Percentiles rank a stretch among this genome's conserved stretches.
These are phyloP conservation scores for Hypsibius dujardini DNA, from an alignment of 1,140 invertebrate genomes.

Conservation along the genomic window DNA sequence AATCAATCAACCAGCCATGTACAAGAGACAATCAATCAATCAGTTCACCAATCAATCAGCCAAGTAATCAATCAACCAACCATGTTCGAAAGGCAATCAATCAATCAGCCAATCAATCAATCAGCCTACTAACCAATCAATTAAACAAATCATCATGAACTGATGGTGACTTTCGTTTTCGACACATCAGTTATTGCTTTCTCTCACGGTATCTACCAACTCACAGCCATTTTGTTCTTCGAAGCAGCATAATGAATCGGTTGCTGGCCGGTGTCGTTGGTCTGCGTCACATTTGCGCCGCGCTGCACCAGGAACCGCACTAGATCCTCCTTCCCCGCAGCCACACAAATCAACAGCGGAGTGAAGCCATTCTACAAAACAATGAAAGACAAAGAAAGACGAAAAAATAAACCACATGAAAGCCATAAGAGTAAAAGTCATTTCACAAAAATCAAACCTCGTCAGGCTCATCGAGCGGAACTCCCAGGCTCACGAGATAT, in stretches of 20 bases:
- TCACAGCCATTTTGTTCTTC: slow-evolving; percentile 53
- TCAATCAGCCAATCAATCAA: too few relatives aligned
- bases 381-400: too few relatives aligned
- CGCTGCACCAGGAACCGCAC: slow-evolving; percentile 47
- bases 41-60: too few relatives aligned
- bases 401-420: too few relatives aligned
- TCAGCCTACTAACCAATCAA: too few relatives aligned
- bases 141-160: too few relatives aligned
- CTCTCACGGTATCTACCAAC: slow-evolving; percentile 14
- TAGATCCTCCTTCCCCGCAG: slow-evolving; percentile 50
- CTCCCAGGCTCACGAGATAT: slow-evolving; percentile 41
- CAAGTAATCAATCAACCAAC: too few relatives aligned
- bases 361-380: slow-evolving; percentile 47
- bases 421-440: not conserved
- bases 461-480: slow-evolving; percentile 32
- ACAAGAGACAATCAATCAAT: too few relatives aligned
- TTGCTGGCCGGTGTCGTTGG: slow-evolving; percentile 30
- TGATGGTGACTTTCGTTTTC: slow-evolving; percentile 29
- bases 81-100: too few relatives aligned
- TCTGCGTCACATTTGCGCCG: slow-evolving; percentile 49
- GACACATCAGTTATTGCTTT: slow-evolving; percentile 30
- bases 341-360: slow-evolving; percentile 60
- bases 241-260: slow-evolving; percentile 62
- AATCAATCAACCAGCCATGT: too few relatives aligned
- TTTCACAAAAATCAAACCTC: slow-evolving; percentile 28